phyloP scores from a whole-genome alignment of 2,797 vertebrate species.

The Crax fasciolata region DNA sequence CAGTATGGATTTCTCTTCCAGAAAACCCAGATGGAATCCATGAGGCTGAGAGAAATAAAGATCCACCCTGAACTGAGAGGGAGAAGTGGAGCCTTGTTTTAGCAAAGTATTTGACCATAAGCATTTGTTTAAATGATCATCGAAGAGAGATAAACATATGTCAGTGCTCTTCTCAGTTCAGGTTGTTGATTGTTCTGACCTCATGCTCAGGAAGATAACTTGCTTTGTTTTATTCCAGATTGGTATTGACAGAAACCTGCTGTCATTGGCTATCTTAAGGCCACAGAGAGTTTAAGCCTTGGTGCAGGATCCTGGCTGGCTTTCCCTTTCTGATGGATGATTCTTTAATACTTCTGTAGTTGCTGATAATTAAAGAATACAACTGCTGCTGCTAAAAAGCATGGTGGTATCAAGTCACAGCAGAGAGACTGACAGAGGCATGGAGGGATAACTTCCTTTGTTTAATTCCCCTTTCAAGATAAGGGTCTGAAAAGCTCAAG shows the following conservation, averaged over 20 bases:
- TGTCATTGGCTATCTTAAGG: constrained; percentile 1
- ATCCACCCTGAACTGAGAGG: background rate
- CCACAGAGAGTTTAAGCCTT: background rate
- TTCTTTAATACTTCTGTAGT: constrained; percentile 40
- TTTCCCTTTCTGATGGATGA: constrained; percentile 20
- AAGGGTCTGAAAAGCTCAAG: constrained; percentile 73
- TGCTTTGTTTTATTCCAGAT: background rate
- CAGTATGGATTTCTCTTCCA: constrained; percentile 11
- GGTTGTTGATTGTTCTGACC: background rate
- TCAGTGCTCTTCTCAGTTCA: constrained; percentile 37
- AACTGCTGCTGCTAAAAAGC: background rate
- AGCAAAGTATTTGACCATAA: constrained; percentile 51
- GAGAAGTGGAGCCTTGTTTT: constrained; percentile 4
- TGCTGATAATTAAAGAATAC: background rate
- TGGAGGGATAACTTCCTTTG: constrained; percentile 55
- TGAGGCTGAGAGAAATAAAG: constrained; percentile 36
- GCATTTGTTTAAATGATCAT: constrained; percentile 55
- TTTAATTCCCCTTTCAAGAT: constrained; percentile 71
- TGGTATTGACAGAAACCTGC: constrained; percentile 30
- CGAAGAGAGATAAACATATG: constrained; percentile 51
- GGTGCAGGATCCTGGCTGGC: background rate
- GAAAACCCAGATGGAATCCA: constrained; percentile 57
- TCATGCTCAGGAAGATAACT: background rate
- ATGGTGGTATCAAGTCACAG: background rate
- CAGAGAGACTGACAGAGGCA: constrained; percentile 9